Percentiles rank a stretch among this genome's conserved stretches.
Evolutionary conservation across 2,797 vertebrate genomes (phyloP).

Genomic region (Etheostoma nigrum): DNA sequence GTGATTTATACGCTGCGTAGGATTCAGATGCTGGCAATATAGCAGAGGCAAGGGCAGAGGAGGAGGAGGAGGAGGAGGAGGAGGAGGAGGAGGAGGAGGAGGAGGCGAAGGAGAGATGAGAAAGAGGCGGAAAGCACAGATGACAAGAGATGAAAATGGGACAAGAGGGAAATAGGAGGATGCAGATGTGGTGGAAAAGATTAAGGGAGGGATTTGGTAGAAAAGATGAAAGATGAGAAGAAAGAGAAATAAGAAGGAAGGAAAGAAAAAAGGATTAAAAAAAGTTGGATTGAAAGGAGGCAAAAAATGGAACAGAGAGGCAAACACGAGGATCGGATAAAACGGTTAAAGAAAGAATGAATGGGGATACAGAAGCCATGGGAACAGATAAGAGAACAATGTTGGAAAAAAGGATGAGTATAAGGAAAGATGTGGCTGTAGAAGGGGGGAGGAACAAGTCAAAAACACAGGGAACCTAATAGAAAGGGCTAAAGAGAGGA

Average conservation of each 20-base stretch:
- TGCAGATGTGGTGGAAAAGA: constrained; percentile 19
- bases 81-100: constrained; percentile 3
- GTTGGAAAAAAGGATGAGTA: background rate
- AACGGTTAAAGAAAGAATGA: no score
- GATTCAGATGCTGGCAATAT: constrained; percentile 63
- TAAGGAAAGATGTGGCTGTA: background rate
- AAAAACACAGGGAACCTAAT: background rate
- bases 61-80: constrained; percentile 9
- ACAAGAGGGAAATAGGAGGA: constrained; percentile 14
- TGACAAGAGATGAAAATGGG: background rate
- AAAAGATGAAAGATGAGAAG: background rate
- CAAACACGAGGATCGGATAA: background rate
- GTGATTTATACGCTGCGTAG: constrained; percentile 76
- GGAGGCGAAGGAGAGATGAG: background rate
- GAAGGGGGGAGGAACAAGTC: background rate
- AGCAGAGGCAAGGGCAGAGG: constrained; percentile 38
- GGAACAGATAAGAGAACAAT: background rate
- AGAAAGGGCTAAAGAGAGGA: background rate
- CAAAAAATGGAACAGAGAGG: background rate
- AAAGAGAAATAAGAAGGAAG: background rate
- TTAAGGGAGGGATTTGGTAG: background rate
- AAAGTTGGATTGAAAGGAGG: background rate
- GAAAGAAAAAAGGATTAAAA: background rate
- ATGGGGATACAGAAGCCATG: background rate
- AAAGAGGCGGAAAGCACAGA: background rate